phyloP scores from a whole-genome alignment of 2,797 vertebrate genomes.

The Pseudotriccus pelzelni region DNA sequence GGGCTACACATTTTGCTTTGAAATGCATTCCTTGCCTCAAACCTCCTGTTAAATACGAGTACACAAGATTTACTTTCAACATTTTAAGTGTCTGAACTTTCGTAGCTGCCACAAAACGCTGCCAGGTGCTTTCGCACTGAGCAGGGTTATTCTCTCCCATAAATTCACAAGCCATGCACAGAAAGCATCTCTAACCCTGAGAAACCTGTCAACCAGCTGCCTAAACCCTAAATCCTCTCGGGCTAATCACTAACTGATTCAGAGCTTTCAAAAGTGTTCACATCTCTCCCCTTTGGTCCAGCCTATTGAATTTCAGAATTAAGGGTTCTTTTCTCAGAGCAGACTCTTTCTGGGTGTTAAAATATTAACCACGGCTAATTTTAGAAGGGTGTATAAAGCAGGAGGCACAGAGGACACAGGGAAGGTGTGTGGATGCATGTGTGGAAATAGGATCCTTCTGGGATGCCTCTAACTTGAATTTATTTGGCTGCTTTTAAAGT shows the following conservation, averaged over 20 bases:
- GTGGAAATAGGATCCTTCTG: neutral
- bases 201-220: neutral
- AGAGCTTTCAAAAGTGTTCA: neutral
- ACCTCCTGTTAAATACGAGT: no score
- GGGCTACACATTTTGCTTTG: fast-evolving
- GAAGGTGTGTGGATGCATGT: neutral
- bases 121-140: neutral
- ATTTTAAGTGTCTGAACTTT: fast-evolving
- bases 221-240: neutral
- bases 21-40: neutral
- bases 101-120: fast-evolving
- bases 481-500: no score
- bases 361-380: neutral
- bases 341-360: neutral
- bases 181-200: neutral
- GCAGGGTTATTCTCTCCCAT: fast-evolving
- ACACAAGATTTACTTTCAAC: neutral
- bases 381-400: neutral
- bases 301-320: neutral
- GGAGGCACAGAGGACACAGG: neutral
- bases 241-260: neutral
- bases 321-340: neutral
- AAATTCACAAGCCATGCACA: neutral
- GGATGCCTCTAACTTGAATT: neutral
- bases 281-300: neutral